phyloP scores from a whole-genome alignment of 2,888 invertebrate species.

The Eilema caniola region DNA sequence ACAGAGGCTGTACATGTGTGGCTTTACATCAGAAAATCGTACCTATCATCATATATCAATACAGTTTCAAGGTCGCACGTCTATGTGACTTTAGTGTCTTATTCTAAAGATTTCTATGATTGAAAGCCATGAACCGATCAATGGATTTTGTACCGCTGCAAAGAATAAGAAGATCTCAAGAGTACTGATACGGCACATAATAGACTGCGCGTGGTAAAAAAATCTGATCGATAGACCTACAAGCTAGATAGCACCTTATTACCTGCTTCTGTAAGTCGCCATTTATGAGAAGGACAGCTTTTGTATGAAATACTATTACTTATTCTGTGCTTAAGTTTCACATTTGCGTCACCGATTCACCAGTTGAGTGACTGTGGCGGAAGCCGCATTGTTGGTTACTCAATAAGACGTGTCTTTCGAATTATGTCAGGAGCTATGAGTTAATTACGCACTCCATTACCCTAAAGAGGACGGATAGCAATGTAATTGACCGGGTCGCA shows the following conservation, averaged over 20 bases:
- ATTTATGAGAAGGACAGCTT: not conserved
- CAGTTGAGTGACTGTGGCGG: slow-evolving; percentile 2
- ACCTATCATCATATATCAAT: not conserved
- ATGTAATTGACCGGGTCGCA: slow-evolving; percentile 7
- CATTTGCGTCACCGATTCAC: slow-evolving; percentile 1
- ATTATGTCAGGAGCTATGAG: slow-evolving; percentile 5
- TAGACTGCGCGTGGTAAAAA: not conserved
- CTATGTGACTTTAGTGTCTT: slow-evolving; percentile 1
- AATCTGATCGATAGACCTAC: not conserved
- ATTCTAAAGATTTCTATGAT: slow-evolving; percentile 4
- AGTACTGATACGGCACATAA: not conserved
- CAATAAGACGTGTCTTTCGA: slow-evolving; percentile 2
- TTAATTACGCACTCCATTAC: slow-evolving; percentile 12
- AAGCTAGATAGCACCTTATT: not conserved
- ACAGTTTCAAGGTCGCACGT: slow-evolving; percentile 5
- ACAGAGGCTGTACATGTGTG: too few relatives aligned
- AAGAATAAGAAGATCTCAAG: not conserved
- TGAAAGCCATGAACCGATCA: slow-evolving; percentile 4
- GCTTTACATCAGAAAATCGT: not conserved
- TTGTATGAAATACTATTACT: slow-evolving; percentile 2
- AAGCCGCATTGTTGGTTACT: not conserved
- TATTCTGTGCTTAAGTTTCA: slow-evolving; percentile 4
- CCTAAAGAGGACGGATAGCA: not conserved
- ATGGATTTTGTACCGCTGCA: not conserved
- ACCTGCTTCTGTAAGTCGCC: not conserved